These are phyloP conservation scores for Cerceris ruficornis DNA, from an alignment of 2,888 invertebrate genomes.

Conservation along the genomic window DNA sequence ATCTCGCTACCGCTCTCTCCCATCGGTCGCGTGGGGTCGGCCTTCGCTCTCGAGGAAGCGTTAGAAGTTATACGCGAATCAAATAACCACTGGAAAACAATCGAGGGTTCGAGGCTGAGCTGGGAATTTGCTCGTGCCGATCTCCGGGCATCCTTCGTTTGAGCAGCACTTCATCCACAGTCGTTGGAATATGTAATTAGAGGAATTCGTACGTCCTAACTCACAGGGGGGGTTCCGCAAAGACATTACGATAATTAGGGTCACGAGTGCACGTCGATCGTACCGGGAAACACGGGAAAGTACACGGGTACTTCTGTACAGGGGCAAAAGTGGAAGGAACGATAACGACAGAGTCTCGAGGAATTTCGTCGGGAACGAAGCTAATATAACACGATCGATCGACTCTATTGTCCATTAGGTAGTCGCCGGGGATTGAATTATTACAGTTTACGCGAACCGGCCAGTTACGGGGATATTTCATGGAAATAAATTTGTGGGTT, in stretches of 20 bases:
- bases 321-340: too few species aligned
- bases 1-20: constrained; percentile 21
- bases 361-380: too few species aligned
- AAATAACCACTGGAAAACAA: constrained; percentile 40
- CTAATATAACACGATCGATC: constrained; percentile 18
- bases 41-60: constrained; percentile 9
- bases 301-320: too few species aligned
- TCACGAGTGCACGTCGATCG: background rate
- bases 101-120: constrained; percentile 40
- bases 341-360: too few species aligned
- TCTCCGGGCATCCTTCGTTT: constrained; percentile 46
- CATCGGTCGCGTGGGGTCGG: constrained; percentile 26
- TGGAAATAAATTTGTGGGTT: constrained; percentile 45
- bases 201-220: background rate
- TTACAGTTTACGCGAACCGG: constrained; percentile 10
- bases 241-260: constrained; percentile 34
- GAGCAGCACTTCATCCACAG: constrained; percentile 28
- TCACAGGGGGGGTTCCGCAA: constrained; percentile 13
- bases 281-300: too few species aligned
- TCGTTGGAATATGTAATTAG: background rate
- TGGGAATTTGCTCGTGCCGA: constrained; percentile 43
- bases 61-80: constrained; percentile 41
- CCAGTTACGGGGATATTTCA: constrained; percentile 7
- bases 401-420: constrained; percentile 24
- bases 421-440: constrained; percentile 25